Evolutionary conservation across 2,888 invertebrate species (phyloP), one percentile per base, ranked within the genome.

Genomic region (Sinopyrophorus schimmeli): DNA sequence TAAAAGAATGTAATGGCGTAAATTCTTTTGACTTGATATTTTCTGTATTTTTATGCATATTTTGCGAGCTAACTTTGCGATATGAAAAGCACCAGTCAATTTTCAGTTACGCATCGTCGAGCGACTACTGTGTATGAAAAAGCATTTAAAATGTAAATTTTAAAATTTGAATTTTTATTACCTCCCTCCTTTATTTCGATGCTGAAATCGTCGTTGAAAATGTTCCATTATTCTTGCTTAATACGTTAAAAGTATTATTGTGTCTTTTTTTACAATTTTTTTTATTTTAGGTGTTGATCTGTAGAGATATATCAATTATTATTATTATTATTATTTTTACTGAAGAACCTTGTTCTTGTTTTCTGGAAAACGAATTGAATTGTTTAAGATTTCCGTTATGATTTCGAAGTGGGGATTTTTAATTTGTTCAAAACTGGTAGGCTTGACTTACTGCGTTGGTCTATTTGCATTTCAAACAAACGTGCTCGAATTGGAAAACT

Each of bases 161-260:
- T 43, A 55, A 66, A 69, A 71, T 71, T 71, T 70, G 70, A 71
- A 71, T 71, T 71, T 70, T 70, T 70, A 71, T 70, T 70, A 64
- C 64, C 55, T 53, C 58, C 55, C 58, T 56, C 57, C 47, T 52
- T 47, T 52, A 47, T 47, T 52, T 52, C 42, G 32, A 46, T 51
- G 26, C 51, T 31, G 37, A 51, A 51, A 51, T 51, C 51, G 47
- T 51, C 27, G 42, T 31, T n/a, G 42, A 23, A 51, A 46, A 46
- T 41, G 41, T 37, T 30, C 41, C 26, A 28, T 50, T 44, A 44
- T 51, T 44, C 31, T 10, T 18, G 16, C 34, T 26, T 51, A 46
- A 42, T 41, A 35, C 35, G 43, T 38, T 38, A 43, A 42, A 42
- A 26, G n/a, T 34, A 23, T 43, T 24, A n/a, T n/a, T n/a, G n/a